Evolutionary conservation across 2,888 invertebrate species (phyloP).

Genomic region (Andrena chrysosceles): DNA sequence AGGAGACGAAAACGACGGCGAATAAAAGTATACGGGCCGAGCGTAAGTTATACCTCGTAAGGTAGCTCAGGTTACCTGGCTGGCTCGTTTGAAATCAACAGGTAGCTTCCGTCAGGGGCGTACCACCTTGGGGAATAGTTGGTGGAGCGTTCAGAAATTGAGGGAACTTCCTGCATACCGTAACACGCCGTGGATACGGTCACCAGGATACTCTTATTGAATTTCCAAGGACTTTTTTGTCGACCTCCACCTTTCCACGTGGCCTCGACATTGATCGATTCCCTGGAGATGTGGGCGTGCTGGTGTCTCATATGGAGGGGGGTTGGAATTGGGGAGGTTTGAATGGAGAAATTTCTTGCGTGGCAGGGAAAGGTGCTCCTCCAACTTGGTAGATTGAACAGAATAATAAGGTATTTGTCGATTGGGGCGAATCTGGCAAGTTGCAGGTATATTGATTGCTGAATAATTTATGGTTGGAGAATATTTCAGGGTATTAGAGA

Average conservation of each 20-base stretch:
- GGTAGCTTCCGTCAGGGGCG: slow-evolving; percentile 70
- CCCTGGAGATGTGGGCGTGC: neutral
- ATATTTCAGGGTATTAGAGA: too few species aligned
- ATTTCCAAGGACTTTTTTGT: slow-evolving; percentile 33
- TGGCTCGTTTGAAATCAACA: slow-evolving; percentile 65
- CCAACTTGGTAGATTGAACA: neutral
- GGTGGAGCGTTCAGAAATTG: slow-evolving; percentile 45
- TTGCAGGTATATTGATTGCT: neutral
- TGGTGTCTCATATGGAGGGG: neutral
- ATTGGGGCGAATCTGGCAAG: neutral
- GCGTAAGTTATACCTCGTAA: slow-evolving; percentile 64
- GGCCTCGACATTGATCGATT: slow-evolving; percentile 31
- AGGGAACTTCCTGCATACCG: slow-evolving; percentile 35
- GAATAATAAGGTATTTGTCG: neutral
- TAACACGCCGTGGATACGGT: slow-evolving; percentile 14
- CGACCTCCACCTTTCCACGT: neutral
- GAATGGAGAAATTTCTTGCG: neutral
- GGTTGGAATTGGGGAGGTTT: neutral
- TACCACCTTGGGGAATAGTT: slow-evolving; percentile 57
- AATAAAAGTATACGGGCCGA: slow-evolving; percentile 58
- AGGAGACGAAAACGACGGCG: slow-evolving; percentile 38
- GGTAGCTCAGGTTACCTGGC: slow-evolving; percentile 68
- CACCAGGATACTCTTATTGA: slow-evolving; percentile 32
- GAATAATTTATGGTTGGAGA: too few species aligned
- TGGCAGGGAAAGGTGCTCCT: neutral